Base-by-base conservation (phyloP, 2,797 vertebrate genomes). In the Anniella stebbinsi region DNA sequence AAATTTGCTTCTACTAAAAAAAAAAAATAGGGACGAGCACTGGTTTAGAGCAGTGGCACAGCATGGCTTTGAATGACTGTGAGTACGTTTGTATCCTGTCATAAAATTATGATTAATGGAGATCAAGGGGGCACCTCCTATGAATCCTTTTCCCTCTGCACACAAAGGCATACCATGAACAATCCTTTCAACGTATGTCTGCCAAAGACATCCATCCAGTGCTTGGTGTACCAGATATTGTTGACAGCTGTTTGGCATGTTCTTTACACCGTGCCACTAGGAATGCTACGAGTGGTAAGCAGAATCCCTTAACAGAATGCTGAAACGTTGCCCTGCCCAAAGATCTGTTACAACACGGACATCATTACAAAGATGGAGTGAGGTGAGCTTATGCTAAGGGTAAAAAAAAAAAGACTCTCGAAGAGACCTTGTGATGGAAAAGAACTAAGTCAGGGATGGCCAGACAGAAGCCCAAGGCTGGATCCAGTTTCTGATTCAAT, bases 201-300 rank as follows among this genome's bases (percentile, higher is more conserved):
- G 4, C 3, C 0, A 89, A 83, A 86, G 69, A 88, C 70, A 90
- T 41, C 72, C 30, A 89, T 21, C 67, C 38, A 70, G 0, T 91
- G 91, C 84, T 92, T 33, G 2, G 38, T 94, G 86, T 86, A 80
- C 89, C 77, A 38, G 83, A 90, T 90, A 96, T 95, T 84, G 90
- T 0, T 85, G 87, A 90, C 89, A 95, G 70, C 88, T 94, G 88
- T 87, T 93, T 89, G 89, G 88, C 88, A 87, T 81, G 2, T 1
- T 57, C 38, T 91, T 84, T 90, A 76, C 89, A 86, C 92, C 90
- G 90, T 1, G 38, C n/a, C 33, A 63, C 75, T 73, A 76, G 89
- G 21, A 70, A 92, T 70, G 3, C n/a, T 72, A 41, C 5, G 0
- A 28, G 45, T 60, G 73, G 54, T 45, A 66, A 66, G 15, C 15